Conservation (phyloP, 2,888 invertebrate genomes). For the Cordilura impudica region DNA sequence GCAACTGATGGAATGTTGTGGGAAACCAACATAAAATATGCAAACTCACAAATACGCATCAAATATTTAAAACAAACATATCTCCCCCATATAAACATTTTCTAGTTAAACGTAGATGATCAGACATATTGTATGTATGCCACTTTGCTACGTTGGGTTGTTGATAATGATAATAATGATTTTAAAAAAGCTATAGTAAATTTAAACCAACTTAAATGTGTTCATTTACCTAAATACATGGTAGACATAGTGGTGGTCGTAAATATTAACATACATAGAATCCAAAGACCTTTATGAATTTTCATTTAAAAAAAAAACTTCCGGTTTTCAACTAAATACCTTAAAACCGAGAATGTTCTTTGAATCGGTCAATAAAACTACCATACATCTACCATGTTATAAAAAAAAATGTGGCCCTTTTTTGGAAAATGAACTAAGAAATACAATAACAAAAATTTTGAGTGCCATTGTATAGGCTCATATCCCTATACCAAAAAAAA, state of each 20-base stretch:
- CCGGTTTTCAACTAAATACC: constrained; percentile 33
- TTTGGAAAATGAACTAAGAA: constrained; percentile 18
- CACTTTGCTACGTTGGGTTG: constrained; percentile 18
- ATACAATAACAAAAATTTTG: background rate
- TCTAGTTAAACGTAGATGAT: background rate
- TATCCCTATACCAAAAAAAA: constrained; percentile 3
- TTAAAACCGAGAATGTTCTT: constrained; percentile 21
- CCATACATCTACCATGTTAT: constrained; percentile 17
- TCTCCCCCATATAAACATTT: constrained; percentile 35
- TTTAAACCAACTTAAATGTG: constrained; percentile 21
- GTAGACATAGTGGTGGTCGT: constrained; percentile 23
- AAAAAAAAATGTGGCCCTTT: constrained; percentile 17
- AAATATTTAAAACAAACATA: background rate
- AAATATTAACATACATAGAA: constrained; percentile 38
- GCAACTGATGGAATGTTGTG: constrained; percentile 12
- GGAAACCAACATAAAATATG: constrained; percentile 43
- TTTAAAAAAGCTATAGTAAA: constrained; percentile 29
- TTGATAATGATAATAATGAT: constrained; percentile 18
- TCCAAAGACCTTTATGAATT: constrained; percentile 49
- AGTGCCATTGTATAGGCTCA: constrained; percentile 5
- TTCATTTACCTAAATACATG: background rate
- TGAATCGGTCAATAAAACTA: constrained; percentile 50
- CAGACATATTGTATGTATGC: constrained; percentile 14
- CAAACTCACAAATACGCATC: constrained; percentile 14
- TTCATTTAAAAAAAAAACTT: constrained; percentile 59